Conservation (phyloP, 2,797 vertebrate genomes). For the Leptodactylus fallax region DNA sequence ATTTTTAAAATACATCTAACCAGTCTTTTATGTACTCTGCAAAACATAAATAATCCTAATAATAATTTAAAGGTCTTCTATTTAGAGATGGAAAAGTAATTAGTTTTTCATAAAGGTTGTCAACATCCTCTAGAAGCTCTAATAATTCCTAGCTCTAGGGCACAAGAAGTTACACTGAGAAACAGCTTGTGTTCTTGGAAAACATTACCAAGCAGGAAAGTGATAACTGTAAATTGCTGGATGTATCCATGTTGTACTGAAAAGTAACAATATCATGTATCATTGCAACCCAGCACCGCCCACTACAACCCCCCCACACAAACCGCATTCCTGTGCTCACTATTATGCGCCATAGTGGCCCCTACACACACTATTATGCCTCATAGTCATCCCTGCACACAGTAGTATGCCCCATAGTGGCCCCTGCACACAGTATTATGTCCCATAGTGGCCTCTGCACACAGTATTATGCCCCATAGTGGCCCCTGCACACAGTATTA, state of each 20-base stretch:
- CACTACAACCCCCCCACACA: too few species aligned
- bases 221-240: slow-evolving; percentile 6
- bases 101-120: slow-evolving; percentile 36
- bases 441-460: too few species aligned
- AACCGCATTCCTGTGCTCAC: too few species aligned
- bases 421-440: too few species aligned
- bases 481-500: too few species aligned
- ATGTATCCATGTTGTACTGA: not conserved
- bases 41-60: slow-evolving; percentile 6
- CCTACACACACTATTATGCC: too few species aligned
- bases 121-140: slow-evolving; percentile 14
- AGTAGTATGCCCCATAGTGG: too few species aligned
- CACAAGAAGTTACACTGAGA: slow-evolving; percentile 16
- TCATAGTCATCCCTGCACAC: too few species aligned
- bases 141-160: slow-evolving; percentile 24
- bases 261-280: not conserved
- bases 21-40: not conserved
- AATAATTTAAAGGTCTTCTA: slow-evolving; percentile 23
- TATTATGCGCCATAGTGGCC: too few species aligned
- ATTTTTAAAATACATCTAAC: not conserved
- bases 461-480: too few species aligned
- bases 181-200: slow-evolving; percentile 35
- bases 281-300: too few species aligned
- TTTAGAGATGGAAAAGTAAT: slow-evolving; percentile 26
- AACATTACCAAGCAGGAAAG: slow-evolving; percentile 15